phyloP scores from a whole-genome alignment of 1,140 invertebrate genomes.

The Penaeus japonicus region DNA sequence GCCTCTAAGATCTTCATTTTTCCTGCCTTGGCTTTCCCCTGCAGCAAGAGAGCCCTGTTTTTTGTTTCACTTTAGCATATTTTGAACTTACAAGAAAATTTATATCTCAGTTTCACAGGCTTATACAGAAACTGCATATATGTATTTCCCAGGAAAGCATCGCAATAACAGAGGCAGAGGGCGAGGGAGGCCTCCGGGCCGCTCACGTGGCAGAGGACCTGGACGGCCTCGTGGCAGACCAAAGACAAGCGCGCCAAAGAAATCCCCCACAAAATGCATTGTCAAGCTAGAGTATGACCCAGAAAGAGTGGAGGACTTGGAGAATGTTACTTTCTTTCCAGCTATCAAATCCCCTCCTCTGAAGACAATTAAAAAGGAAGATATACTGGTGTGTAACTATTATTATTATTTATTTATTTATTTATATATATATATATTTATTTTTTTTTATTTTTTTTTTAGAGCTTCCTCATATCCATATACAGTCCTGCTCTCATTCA shows the following conservation, averaged over 20 bases:
- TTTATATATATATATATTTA: not conserved
- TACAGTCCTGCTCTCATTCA: too few species aligned
- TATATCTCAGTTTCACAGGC: too few species aligned
- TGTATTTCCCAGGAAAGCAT: not conserved
- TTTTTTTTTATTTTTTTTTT: not conserved
- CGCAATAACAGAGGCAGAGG: not conserved
- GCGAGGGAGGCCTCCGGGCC: not conserved
- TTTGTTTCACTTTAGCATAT: not conserved
- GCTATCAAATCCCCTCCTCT: constrained; percentile 19
- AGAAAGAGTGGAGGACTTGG: not conserved
- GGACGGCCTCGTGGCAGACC: not conserved
- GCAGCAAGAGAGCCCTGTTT: too few species aligned
- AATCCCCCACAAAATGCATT: not conserved
- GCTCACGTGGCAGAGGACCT: not conserved
- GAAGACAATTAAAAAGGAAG: constrained; percentile 45
- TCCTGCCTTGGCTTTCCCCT: too few species aligned
- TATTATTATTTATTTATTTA: not conserved
- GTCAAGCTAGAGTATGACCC: constrained; percentile 30
- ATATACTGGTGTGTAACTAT: constrained; percentile 38
- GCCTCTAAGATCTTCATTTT: too few species aligned
- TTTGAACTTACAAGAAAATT: too few species aligned
- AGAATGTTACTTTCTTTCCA: not conserved
- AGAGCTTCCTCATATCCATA: too few species aligned
- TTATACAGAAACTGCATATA: too few species aligned
- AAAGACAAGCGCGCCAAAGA: not conserved